Percentiles rank a stretch among this genome's conserved stretches.
These are phyloP conservation scores for Clusia tigrina DNA, from an alignment of 2,888 invertebrate genomes.

Conservation along the genomic window DNA sequence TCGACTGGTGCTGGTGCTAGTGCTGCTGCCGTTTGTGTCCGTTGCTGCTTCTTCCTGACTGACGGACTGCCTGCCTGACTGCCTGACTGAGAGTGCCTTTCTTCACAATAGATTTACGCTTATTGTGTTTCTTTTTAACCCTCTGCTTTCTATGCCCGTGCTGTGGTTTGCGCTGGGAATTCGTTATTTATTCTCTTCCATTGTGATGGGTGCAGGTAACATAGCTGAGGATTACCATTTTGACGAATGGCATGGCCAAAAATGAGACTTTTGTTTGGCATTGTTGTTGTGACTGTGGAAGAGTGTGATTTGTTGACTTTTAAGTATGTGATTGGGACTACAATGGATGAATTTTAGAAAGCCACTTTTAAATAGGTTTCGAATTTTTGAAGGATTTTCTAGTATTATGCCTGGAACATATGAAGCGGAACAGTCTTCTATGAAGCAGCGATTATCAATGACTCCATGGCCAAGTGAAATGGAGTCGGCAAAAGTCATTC, in stretches of 20 bases:
- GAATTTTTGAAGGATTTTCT: neutral
- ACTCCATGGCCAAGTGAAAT: too few species aligned
- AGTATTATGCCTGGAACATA: neutral
- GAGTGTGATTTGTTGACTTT: neutral
- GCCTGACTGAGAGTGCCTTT: neutral
- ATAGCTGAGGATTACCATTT: neutral
- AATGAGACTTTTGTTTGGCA: neutral
- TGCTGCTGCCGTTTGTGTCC: neutral
- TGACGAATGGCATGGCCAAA: slow-evolving; percentile 7
- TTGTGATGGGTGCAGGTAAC: neutral
- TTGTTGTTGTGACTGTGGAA: too few species aligned
- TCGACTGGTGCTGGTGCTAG: too few species aligned
- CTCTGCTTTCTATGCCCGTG: neutral
- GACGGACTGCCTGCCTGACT: neutral
- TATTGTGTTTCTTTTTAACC: neutral
- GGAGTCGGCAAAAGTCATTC: too few species aligned
- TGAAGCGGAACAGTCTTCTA: too few species aligned
- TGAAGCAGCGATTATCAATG: too few species aligned
- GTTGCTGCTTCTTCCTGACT: neutral
- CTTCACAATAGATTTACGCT: neutral
- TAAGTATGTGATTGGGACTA: too few species aligned
- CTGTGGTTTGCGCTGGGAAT: neutral
- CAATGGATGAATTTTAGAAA: neutral
- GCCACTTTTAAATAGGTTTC: neutral
- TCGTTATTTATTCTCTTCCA: neutral